Evolutionary conservation across 2,113 vertebrate genomes (phyloP).

Genomic region (Nesoenas mayeri): DNA sequence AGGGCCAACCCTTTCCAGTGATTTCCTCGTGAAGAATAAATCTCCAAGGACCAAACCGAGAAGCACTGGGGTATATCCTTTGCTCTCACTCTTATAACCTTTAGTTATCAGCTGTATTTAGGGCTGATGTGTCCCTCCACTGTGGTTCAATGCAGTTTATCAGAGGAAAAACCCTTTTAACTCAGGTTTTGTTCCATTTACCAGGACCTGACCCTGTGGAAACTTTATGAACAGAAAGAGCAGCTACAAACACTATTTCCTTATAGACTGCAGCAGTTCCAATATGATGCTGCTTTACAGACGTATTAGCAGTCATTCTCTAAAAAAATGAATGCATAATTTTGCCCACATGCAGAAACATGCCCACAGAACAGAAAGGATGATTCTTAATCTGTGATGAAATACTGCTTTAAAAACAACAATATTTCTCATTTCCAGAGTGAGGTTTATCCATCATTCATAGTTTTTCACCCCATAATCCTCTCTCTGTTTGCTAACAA

Average conservation of each 20-base stretch:
- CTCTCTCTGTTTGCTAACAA: neutral
- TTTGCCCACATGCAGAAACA: neutral
- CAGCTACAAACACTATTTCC: constrained; percentile 31
- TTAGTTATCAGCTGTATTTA: neutral
- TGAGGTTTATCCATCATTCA: neutral
- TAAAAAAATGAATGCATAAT: neutral
- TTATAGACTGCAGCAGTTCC: neutral
- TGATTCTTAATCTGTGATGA: neutral
- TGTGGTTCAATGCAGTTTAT: neutral
- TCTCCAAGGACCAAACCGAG: neutral
- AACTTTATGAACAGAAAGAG: constrained; percentile 17
- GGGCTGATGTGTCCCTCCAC: neutral
- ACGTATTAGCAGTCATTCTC: neutral
- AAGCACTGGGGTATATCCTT: neutral
- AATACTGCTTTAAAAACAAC: neutral
- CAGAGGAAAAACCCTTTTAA: constrained; percentile 11
- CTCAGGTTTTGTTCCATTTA: constrained; percentile 38
- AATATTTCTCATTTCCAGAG: neutral
- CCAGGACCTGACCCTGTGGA: neutral
- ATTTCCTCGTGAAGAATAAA: neutral
- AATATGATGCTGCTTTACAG: neutral
- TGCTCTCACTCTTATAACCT: neutral
- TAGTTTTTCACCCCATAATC: neutral
- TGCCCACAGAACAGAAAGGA: neutral
- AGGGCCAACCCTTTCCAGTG: neutral